A percentile compares a stretch with the other conserved stretches of the same genome.
Conservation (phyloP, 2,888 invertebrate genomes). For the Lasioglossum pauxillum region DNA sequence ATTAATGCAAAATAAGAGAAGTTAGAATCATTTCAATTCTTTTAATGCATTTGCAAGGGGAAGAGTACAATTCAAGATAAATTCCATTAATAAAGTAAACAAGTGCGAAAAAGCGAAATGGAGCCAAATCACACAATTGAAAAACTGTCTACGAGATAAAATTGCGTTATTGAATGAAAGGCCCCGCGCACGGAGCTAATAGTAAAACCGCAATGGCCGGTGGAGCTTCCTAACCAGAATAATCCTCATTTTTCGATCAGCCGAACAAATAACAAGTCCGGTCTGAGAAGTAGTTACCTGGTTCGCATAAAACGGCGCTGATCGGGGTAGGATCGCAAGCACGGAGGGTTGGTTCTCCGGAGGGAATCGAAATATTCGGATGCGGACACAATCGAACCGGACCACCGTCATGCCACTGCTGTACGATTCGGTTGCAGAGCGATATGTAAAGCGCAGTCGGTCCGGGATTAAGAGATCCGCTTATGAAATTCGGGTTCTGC, state of each 20-base stretch:
- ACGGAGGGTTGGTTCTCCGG: conserved; percentile 28
- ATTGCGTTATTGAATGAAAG: not conserved
- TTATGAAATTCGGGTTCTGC: conserved; percentile 65
- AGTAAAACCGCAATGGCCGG: not conserved
- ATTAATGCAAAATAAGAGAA: not conserved
- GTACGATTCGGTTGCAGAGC: conserved; percentile 41
- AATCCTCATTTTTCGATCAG: not conserved
- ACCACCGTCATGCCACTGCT: not conserved
- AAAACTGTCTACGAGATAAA: not conserved
- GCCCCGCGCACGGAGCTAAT: not conserved
- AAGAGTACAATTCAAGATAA: not conserved
- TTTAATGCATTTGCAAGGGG: not conserved
- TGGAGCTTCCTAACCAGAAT: not conserved
- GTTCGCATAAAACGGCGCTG: not conserved
- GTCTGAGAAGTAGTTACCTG: not conserved
- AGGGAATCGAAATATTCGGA: conserved; percentile 53
- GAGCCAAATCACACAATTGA: not conserved
- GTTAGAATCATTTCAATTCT: too few species aligned
- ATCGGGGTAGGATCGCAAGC: not conserved
- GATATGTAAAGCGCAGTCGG: conserved; percentile 60
- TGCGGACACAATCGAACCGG: conserved; percentile 42
- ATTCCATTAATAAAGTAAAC: not conserved
- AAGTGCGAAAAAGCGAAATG: not conserved
- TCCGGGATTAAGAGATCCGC: conserved; percentile 69
- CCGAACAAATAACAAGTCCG: not conserved